Evolutionary conservation across 2,888 invertebrate genomes (phyloP).

Genomic region (Philaethria dido): DNA sequence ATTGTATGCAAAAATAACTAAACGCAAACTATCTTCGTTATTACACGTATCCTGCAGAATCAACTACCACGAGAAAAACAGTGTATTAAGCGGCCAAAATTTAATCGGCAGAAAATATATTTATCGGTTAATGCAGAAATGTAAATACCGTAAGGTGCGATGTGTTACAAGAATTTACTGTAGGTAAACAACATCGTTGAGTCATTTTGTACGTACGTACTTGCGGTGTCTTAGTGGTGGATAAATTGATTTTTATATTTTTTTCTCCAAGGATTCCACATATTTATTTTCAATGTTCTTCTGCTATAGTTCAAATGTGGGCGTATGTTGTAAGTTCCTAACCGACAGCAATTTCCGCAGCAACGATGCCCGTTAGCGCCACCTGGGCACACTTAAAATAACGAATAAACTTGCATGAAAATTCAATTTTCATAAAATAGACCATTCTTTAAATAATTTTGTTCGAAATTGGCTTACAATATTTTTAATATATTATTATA

Average conservation of each 20-base stretch:
- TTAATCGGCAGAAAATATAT: too few relatives aligned
- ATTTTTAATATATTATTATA: neutral
- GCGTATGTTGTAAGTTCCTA: constrained; percentile 57
- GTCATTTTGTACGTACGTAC: too few relatives aligned
- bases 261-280: neutral
- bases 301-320: constrained; percentile 56
- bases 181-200: too few relatives aligned
- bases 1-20: neutral
- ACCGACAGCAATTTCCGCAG: constrained; percentile 71
- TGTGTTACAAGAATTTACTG: too few relatives aligned
- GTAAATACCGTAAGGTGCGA: too few relatives aligned
- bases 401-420: constrained; percentile 51
- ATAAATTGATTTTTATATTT: neutral
- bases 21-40: neutral
- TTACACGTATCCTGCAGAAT: neutral
- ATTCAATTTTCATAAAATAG: constrained; percentile 38
- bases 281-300: constrained; percentile 69
- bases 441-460: constrained; percentile 15
- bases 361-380: constrained; percentile 63
- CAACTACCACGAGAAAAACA: too few relatives aligned
- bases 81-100: too few relatives aligned
- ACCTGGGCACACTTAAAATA: constrained; percentile 66
- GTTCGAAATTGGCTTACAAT: neutral
- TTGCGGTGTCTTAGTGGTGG: too few relatives aligned
- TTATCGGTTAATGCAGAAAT: too few relatives aligned